Base-by-base conservation (phyloP, 2,113 vertebrate genomes). In the Cololabis saira region DNA sequence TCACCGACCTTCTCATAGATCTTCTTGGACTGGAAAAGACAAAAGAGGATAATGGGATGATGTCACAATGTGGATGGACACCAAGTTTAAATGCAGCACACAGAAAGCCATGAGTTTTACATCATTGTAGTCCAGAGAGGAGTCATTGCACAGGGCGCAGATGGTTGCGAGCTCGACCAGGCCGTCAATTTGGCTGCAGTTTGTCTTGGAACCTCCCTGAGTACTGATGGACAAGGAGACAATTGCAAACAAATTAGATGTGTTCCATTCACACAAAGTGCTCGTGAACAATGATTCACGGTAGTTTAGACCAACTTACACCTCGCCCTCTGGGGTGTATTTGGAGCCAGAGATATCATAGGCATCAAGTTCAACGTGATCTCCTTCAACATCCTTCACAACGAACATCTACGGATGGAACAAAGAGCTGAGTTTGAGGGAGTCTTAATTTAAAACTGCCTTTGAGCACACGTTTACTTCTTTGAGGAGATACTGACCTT, bases 141-240 rank as follows among this genome's bases (percentile, higher is more conserved):
- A 98, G 89, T 98, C 96, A 62, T 98, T 98, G 92, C 96, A 98
- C 84, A 98, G 93, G 71, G 96, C 94, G 79, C 96, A 97, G 80
- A 98, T 97, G 83, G 96, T 97, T 51, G 96, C 73, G 80, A 98
- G 75, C 74, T 98, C 96, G 78, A 98, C 96, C 55, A 98, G 92
- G 50, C 96, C 95, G 11, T 98, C 96, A 24, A 94, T 93, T 54
- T 92, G 58, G 43, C 95, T 95, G 77, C 95, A 91, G 85, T 92
- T 94, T 27, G 92, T 56, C 55, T 78, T 89, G 71, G 87, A 71
- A 71, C 96, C 95, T 33, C 89, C 91, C 92, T 93, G 95, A 86
- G 94, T 30, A 61, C 96, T 97, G 61, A 9, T 57, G 13, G 40
- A 61, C 1, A 51, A 21, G 56, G 24, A 57, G 13, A 16, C 18